Evolutionary conservation across 2,797 vertebrate genomes (phyloP), one percentile per base, ranked within the genome.

Genomic region (Molossus alvarezi): DNA sequence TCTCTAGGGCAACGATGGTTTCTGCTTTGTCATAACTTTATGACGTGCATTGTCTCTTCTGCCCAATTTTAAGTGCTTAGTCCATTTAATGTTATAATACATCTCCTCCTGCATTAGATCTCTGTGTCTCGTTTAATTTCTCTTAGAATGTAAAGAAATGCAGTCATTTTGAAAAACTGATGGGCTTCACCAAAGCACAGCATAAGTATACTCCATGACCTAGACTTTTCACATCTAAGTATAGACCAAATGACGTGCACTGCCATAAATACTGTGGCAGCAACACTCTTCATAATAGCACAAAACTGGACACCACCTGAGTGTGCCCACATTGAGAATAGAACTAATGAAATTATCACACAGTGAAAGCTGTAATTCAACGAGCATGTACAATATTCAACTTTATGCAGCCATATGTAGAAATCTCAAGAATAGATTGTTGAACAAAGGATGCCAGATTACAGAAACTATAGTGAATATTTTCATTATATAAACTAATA

Each of bases 141-240:
- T 93, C 45, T 95, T 75, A 71, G 84, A 84, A 87, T 80, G 69
- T 62, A 88, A 84, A 72, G 25, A 57, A 92, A 57, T 55, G 6
- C 11, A 88, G 75, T 4, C 12, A 71, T 10, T 90, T 91, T 37
- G 20, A 86, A 91, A 95, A 79, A 21, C 0, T 45, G 48, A 25
- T 41, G 12, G 23, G 53, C 25, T 77, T 91, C 58, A 58, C 55
- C 12, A 41, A 93, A 93, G 21, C 21, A 69, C 41, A 64, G 18
- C 20, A 51, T 25, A 58, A 64, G 17, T 11, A 29, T 14, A 86
- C 0, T 21, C 20, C 3, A 33, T 41, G 57, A 57, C 29, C 3
- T 55, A 69, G 29, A 37, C 21, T 57, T 82, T 79, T 67, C 48
- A 84, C 9, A 57, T 21, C 5, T 67, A 57, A 58, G 7, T 45